Evolutionary conservation across 2,113 vertebrate species (phyloP), one percentile per base, ranked within the genome.

Genomic region (Cochlearius cochlearius): DNA sequence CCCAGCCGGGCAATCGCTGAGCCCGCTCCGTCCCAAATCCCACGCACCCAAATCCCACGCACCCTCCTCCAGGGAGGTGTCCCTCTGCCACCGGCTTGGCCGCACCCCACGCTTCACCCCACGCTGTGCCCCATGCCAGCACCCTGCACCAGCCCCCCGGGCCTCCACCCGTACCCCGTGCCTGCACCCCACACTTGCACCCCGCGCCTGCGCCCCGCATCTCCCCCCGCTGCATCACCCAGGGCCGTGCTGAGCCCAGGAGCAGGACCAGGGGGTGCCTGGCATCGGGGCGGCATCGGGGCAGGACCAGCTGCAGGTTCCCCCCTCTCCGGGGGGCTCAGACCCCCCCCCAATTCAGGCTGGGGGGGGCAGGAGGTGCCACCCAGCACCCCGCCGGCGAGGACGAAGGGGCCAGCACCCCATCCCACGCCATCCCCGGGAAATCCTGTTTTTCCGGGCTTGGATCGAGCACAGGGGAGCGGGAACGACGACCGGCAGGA

Each of bases 401-500:
- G 22, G n/a, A 23, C 12, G 25, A 21, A 53, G 25, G 34, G 56
- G n/a, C 36, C 62, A 66, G 47, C 34, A 34, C 34, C 22, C 27
- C 50, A 56, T 27, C 67, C 66, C 58, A 77, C 0, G 0, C 39
- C 60, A 49, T 45, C n/a, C 34, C 27, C 0, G 0, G 32, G 55
- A 76, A 80, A 90, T 62, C 16, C 72, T 45, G 30, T 5, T 91
- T 82, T 72, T 81, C 74, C 7, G 2, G 47, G 73, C 15, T 75
- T 41, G 36, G 32, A 38, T 80, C 63, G 59, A 91, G 58, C 63
- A 62, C 16, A 22, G 25, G 15, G 21, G 18, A 67, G 16, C 1
- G 1, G 38, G 77, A 89, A 78, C 0, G 3, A 59, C 0, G 0
- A 18, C 12, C 1, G 0, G 63, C 67, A 86, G 68, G 27, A 88